Percentiles rank a stretch among this genome's conserved stretches.
These are phyloP conservation scores for Plestiodon gilberti DNA, from an alignment of 2,113 vertebrate species.

Conservation along the genomic window DNA sequence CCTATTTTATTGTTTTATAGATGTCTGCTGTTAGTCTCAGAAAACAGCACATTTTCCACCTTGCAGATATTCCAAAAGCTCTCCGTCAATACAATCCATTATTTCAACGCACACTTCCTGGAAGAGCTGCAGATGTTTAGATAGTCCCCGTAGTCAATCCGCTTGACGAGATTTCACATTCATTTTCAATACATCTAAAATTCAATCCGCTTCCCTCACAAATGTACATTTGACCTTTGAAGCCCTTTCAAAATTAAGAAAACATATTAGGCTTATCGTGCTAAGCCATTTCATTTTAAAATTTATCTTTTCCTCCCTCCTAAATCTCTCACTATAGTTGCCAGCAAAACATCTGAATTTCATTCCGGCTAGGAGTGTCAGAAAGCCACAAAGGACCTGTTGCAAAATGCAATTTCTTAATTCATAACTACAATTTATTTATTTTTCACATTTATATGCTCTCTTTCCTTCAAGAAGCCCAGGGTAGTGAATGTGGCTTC, in stretches of 20 bases:
- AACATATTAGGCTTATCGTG: constrained; percentile 31
- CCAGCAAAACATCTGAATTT: constrained; percentile 60
- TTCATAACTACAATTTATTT: too few relatives aligned
- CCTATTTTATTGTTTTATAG: constrained; percentile 29
- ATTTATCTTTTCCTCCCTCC: constrained; percentile 32
- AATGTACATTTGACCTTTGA: constrained; percentile 4
- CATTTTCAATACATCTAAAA: neutral
- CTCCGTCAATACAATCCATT: constrained; percentile 9
- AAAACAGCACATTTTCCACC: neutral
- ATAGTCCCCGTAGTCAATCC: neutral
- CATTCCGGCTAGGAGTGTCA: constrained; percentile 44
- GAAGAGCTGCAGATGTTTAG: neutral
- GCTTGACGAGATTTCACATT: neutral
- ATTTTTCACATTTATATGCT: neutral
- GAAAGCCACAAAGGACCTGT: constrained; percentile 44
- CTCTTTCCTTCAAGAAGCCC: neutral
- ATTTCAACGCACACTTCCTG: constrained; percentile 37
- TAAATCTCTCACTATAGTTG: constrained; percentile 52
- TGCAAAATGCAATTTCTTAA: neutral
- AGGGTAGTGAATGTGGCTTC: too few relatives aligned
- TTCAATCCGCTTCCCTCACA: neutral
- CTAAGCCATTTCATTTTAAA: constrained; percentile 36
- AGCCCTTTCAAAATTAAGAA: constrained; percentile 25
- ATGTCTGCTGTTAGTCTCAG: constrained; percentile 33
- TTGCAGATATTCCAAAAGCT: neutral